Evolutionary conservation across 2,113 vertebrate species (phyloP).

Genomic region (Ariopsis seemanni): DNA sequence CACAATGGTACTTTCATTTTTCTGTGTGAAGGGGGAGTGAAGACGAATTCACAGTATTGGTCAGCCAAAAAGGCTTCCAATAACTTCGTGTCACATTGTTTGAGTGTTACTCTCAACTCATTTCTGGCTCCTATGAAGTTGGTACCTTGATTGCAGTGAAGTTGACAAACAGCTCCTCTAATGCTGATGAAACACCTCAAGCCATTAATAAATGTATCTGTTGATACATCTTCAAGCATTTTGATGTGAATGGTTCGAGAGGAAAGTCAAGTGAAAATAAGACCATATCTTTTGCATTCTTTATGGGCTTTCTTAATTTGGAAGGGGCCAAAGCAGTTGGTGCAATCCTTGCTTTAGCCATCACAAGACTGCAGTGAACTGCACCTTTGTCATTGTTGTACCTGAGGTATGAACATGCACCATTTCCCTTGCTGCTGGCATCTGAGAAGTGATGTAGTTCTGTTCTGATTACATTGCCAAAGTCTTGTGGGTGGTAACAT

Average conservation of each 20-base stretch:
- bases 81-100: background rate
- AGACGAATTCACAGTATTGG: conserved; percentile 37
- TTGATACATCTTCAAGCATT: conserved; percentile 47
- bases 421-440: too few relatives aligned
- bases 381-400: background rate
- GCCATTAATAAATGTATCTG: conserved; percentile 42
- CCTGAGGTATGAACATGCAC: too few relatives aligned
- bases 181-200: conserved; percentile 41
- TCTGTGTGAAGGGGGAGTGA: conserved; percentile 34
- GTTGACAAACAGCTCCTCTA: conserved; percentile 36
- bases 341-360: background rate
- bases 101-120: conserved; percentile 33
- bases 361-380: background rate
- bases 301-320: background rate
- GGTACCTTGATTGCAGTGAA: conserved; percentile 31
- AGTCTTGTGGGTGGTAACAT: too few relatives aligned
- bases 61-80: conserved; percentile 24
- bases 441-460: too few relatives aligned
- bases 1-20: too few relatives aligned
- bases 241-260: conserved; percentile 42
- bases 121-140: conserved; percentile 42
- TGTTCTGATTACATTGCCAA: too few relatives aligned
- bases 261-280: conserved; percentile 40
- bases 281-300: conserved; percentile 42
- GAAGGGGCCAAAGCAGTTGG: background rate